These are phyloP conservation scores for Diglossa cyanea DNA, from an alignment of 2,797 vertebrate species.

Conservation along the genomic window DNA sequence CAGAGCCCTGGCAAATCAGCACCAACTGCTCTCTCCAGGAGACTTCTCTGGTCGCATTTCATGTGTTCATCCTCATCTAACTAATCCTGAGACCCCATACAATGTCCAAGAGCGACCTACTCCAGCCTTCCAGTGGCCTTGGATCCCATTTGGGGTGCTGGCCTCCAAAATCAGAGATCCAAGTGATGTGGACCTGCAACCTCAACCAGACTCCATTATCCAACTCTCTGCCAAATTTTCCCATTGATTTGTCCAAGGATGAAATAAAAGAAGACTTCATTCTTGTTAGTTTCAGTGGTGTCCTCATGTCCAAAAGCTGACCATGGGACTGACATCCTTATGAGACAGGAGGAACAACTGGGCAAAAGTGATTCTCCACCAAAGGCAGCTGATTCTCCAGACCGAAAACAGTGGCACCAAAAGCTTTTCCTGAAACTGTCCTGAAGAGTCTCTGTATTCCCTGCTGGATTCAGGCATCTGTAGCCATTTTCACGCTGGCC, in stretches of 20 bases:
- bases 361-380: background rate
- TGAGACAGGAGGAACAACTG: background rate
- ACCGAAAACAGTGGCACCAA: background rate
- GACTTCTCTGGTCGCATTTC: background rate
- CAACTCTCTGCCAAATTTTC: background rate
- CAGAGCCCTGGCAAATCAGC: background rate
- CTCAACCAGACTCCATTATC: background rate
- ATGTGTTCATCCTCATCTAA: background rate
- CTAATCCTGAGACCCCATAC: background rate
- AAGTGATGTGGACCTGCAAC: background rate
- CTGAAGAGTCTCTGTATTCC: background rate
- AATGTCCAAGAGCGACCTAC: background rate
- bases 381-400: background rate
- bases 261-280: background rate
- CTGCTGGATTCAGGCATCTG: background rate
- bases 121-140: background rate
- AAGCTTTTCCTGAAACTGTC: background rate
- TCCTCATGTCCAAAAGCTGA: background rate
- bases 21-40: background rate
- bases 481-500: background rate
- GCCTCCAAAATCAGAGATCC: background rate
- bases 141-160: background rate
- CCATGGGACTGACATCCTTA: background rate
- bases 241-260: background rate
- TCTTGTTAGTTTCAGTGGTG: background rate